Conservation (phyloP, 2,797 vertebrate species). For the Cyclura pinguis region DNA sequence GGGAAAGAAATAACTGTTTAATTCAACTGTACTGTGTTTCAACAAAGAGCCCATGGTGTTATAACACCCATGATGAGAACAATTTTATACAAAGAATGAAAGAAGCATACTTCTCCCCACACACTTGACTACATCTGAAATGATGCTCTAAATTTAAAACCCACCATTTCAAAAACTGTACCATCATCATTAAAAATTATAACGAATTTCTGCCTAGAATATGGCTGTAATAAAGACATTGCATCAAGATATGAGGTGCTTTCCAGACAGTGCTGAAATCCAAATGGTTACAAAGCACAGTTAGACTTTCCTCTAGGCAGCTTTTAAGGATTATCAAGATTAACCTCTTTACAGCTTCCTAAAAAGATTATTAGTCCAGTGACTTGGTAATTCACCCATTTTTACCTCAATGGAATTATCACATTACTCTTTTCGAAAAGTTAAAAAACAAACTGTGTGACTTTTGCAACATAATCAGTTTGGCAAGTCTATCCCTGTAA, state of each 20-base stretch:
- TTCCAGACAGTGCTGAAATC: constrained; percentile 50
- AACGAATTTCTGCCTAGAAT: constrained; percentile 71
- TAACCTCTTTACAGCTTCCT: constrained; percentile 55
- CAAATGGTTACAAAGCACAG: constrained; percentile 41
- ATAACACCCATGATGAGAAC: constrained; percentile 9
- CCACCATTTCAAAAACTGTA: constrained; percentile 81
- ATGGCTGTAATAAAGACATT: constrained; percentile 79
- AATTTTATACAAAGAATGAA: constrained; percentile 23
- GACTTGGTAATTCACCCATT: constrained; percentile 42
- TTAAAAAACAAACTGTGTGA: not conserved
- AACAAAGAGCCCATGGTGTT: not conserved
- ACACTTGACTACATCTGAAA: not conserved
- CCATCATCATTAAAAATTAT: constrained; percentile 82
- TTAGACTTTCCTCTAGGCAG: constrained; percentile 55
- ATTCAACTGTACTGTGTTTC: not conserved
- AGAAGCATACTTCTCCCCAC: not conserved
- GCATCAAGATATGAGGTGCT: constrained; percentile 48
- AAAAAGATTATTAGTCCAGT: constrained; percentile 59
- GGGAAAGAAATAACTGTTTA: not conserved
- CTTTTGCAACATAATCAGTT: not conserved
- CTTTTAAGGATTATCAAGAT: constrained; percentile 58
- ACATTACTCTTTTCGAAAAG: not conserved
- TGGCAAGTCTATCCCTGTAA: not conserved
- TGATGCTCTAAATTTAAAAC: constrained; percentile 41
- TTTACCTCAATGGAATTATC: not conserved